phyloP scores from a whole-genome alignment of 2,113 vertebrate species.

The Megaleporinus macrocephalus region DNA sequence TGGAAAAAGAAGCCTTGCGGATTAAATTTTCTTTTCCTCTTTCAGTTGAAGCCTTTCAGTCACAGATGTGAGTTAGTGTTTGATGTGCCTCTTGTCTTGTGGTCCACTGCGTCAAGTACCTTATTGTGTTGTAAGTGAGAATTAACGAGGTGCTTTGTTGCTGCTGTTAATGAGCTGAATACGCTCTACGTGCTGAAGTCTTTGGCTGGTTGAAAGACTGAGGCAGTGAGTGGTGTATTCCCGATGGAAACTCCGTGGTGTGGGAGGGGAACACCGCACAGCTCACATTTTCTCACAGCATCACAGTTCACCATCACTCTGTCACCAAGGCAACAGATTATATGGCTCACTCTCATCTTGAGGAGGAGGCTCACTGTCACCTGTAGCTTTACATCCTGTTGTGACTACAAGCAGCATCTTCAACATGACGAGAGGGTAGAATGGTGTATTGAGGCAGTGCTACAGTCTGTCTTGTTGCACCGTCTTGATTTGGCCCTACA shows the following conservation, averaged over 20 bases:
- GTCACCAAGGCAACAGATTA: constrained; percentile 9
- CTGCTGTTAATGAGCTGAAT: background rate
- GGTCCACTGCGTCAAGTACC: background rate
- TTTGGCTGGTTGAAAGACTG: background rate
- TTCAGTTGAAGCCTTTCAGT: background rate
- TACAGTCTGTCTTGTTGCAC: no score
- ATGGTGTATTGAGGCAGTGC: no score
- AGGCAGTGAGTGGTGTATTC: constrained; percentile 13
- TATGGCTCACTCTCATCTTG: background rate
- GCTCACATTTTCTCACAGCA: no score
- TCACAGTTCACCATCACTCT: background rate
- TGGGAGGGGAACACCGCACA: constrained; percentile 11
- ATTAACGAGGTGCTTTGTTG: background rate
- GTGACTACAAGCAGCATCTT: no score
- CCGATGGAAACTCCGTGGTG: constrained; percentile 14
- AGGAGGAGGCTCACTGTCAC: constrained; percentile 3
- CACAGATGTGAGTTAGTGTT: background rate
- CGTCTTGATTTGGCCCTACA: no score
- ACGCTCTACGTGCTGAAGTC: background rate
- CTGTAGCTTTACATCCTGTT: background rate
- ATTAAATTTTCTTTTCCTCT: background rate
- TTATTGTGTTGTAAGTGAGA: background rate
- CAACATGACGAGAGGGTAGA: no score
- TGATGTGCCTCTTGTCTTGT: background rate
- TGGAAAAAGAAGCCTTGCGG: background rate